These are phyloP conservation scores for Serinus canaria DNA, from an alignment of 2,113 vertebrate species.

Conservation along the genomic window DNA sequence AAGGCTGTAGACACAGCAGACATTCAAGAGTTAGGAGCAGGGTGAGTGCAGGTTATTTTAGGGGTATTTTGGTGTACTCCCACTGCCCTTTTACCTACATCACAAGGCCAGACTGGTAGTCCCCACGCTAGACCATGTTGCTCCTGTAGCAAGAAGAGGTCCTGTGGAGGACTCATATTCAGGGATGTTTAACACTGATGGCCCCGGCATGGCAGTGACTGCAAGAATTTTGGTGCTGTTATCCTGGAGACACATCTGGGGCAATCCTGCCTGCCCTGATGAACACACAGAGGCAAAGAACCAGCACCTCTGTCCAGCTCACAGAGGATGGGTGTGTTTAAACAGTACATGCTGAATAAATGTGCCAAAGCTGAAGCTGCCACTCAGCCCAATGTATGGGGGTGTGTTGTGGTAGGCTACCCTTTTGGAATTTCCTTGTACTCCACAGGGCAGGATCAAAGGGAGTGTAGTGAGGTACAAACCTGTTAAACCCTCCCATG, in stretches of 20 bases:
- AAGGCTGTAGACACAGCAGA: not conserved
- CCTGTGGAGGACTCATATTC: not conserved
- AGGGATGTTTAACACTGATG: not conserved
- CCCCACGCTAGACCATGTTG: fast-evolving
- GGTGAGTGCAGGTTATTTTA: not conserved
- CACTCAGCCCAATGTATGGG: not conserved
- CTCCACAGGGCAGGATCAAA: not conserved
- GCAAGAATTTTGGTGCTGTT: not conserved
- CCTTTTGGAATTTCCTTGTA: not conserved
- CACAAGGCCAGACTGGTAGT: not conserved
- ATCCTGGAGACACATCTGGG: not conserved
- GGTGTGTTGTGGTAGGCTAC: fast-evolving
- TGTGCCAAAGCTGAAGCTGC: not conserved
- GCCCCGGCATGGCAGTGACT: not conserved
- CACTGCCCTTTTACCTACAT: not conserved
- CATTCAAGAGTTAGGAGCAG: not conserved
- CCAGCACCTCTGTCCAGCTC: not conserved
- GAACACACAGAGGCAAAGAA: not conserved
- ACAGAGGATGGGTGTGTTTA: not conserved
- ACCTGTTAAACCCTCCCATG: not conserved
- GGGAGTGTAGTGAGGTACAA: not conserved
- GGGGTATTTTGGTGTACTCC: not conserved
- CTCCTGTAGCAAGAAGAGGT: not conserved
- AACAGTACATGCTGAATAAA: fast-evolving
- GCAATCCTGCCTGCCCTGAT: not conserved